phyloP scores from a whole-genome alignment of 2,888 invertebrate species.

The Tenthredo livida region DNA sequence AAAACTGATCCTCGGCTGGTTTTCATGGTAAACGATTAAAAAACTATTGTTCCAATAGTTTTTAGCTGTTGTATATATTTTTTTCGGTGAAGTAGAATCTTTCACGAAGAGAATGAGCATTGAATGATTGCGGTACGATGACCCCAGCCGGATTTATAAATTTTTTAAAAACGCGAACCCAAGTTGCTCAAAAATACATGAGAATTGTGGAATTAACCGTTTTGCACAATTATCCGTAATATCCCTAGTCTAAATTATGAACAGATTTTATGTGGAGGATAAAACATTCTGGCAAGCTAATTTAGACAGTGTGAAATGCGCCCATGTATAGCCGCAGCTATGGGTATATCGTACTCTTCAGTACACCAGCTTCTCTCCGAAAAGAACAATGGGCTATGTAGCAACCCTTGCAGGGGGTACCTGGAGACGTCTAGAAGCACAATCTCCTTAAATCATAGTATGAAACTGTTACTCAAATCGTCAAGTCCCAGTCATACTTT shows the following conservation, averaged over 20 bases:
- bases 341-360: neutral
- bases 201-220: neutral
- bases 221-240: neutral
- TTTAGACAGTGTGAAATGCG: neutral
- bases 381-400: conserved; percentile 22
- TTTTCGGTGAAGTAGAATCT: neutral
- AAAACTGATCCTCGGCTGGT: neutral
- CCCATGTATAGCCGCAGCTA: neutral
- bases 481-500: conserved; percentile 25
- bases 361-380: neutral
- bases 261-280: neutral
- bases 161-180: neutral
- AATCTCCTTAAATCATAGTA: conserved; percentile 17
- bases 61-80: neutral
- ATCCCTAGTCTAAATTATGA: neutral
- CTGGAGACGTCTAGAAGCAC: conserved; percentile 18
- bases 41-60: neutral
- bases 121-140: neutral
- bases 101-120: neutral
- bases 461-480: conserved; percentile 40
- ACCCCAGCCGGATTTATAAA: neutral
- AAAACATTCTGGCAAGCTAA: neutral
- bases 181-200: neutral
- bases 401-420: conserved; percentile 7
- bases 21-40: neutral